A percentile compares a stretch with the other conserved stretches of the same genome.
phyloP scores from a whole-genome alignment of 2,888 invertebrate species.

The Sphaerophoria taeniata region DNA sequence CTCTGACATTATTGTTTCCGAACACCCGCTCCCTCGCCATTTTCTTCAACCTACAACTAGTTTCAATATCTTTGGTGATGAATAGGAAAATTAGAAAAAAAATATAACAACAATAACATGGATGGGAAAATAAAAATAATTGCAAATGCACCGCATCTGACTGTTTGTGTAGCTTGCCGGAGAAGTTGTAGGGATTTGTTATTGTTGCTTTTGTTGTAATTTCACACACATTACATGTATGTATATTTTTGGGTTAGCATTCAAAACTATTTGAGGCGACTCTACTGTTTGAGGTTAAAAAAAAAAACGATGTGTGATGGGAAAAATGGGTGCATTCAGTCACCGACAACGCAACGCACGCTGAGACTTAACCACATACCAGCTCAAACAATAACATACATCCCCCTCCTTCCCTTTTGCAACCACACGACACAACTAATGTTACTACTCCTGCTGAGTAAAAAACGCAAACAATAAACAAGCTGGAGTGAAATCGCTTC shows the following conservation, averaged over 20 bases:
- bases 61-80: not conserved
- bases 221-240: not conserved
- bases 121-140: slow-evolving; percentile 56
- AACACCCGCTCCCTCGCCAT: not conserved
- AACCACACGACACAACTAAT: not conserved
- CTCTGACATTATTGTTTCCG: slow-evolving; percentile 42
- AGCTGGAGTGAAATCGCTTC: slow-evolving; percentile 65
- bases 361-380: slow-evolving; percentile 3
- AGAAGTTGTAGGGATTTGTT: slow-evolving; percentile 23
- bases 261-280: slow-evolving; percentile 64
- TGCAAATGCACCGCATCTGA: slow-evolving; percentile 50
- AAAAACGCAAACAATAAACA: slow-evolving; percentile 67
- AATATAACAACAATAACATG: slow-evolving; percentile 32
- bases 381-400: not conserved
- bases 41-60: not conserved
- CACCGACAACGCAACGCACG: not conserved
- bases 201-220: slow-evolving; percentile 1
- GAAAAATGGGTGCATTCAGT: slow-evolving; percentile 53
- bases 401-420: not conserved
- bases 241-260: slow-evolving; percentile 38
- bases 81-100: not conserved
- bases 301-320: slow-evolving; percentile 44
- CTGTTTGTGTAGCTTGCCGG: slow-evolving; percentile 29
- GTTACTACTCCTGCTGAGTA: slow-evolving; percentile 9
- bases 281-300: slow-evolving; percentile 54